Conservation (phyloP, 2,888 invertebrate genomes). For the Leucoptera coffeella region DNA sequence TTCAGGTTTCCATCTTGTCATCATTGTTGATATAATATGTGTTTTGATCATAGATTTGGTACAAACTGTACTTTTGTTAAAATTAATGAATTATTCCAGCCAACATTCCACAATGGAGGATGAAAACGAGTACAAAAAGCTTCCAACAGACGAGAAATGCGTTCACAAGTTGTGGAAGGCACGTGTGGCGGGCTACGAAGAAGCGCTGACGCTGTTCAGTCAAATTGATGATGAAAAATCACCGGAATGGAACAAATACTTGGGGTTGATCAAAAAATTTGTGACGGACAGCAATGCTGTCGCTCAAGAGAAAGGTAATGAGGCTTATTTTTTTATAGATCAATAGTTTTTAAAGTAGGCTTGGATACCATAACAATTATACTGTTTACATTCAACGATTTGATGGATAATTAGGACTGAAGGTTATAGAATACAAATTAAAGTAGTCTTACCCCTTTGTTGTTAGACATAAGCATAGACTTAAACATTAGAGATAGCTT, state of each 20-base stretch:
- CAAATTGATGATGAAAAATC: slow-evolving; percentile 90
- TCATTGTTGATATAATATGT: no score
- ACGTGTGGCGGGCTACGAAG: slow-evolving; percentile 89
- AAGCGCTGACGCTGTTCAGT: slow-evolving; percentile 81
- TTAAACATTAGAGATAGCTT: no score
- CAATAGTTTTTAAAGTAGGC: no score
- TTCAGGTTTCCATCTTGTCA: no score
- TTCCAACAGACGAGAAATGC: slow-evolving; percentile 85
- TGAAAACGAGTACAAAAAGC: slow-evolving; percentile 80
- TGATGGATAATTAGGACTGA: no score
- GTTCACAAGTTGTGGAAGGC: slow-evolving; percentile 96
- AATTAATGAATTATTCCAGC: slow-evolving; percentile 2
- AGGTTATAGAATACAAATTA: no score
- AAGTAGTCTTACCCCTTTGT: no score
- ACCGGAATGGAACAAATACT: slow-evolving; percentile 87
- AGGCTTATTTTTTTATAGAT: no score
- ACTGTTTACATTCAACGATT: no score
- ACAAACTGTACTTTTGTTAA: neutral
- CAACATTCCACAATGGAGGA: slow-evolving; percentile 63
- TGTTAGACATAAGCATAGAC: no score
- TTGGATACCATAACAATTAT: no score
- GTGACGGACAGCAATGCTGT: slow-evolving; percentile 90
- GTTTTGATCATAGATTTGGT: no score
- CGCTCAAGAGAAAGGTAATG: slow-evolving; percentile 85
- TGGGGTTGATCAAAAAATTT: slow-evolving; percentile 90